Evolutionary conservation across 1,140 invertebrate species (phyloP).

Genomic region (Conus betulinus): DNA sequence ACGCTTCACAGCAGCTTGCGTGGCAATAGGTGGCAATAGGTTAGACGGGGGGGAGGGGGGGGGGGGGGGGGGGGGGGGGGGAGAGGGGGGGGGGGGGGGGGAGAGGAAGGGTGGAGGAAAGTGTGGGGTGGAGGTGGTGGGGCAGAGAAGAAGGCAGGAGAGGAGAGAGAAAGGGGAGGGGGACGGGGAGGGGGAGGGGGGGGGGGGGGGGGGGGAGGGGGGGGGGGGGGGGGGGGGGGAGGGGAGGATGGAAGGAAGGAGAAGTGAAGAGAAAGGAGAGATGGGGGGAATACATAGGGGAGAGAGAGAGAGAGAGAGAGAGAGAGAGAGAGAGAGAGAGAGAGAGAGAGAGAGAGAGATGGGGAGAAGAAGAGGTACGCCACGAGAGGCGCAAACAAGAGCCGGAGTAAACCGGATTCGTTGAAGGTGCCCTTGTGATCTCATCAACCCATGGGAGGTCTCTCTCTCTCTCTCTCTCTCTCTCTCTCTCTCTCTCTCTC

Average conservation of each 20-base stretch:
- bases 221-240: not conserved
- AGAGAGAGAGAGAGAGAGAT: slow-evolving; percentile 1
- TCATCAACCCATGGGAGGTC: no score
- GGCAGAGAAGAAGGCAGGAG: not conserved
- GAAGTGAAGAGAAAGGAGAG: not conserved
- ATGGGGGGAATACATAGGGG: not conserved
- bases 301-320: not conserved
- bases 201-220: not conserved
- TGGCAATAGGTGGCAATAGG: no score
- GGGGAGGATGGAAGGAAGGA: not conserved
- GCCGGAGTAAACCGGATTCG: no score
- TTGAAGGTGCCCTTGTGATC: no score
- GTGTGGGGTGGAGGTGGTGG: not conserved
- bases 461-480: not conserved
- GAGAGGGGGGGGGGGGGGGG: not conserved
- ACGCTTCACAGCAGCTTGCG: no score
- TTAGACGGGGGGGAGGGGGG: not conserved
- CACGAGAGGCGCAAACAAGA: no score
- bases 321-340: not conserved
- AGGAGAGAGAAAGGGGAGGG: not conserved
- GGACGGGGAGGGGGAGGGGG: not conserved
- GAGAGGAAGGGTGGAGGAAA: not conserved
- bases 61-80: not conserved
- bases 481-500: not conserved
- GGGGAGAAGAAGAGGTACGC: not conserved